phyloP scores from a whole-genome alignment of 2,888 invertebrate species.

The Hypselothyrea guttata region DNA sequence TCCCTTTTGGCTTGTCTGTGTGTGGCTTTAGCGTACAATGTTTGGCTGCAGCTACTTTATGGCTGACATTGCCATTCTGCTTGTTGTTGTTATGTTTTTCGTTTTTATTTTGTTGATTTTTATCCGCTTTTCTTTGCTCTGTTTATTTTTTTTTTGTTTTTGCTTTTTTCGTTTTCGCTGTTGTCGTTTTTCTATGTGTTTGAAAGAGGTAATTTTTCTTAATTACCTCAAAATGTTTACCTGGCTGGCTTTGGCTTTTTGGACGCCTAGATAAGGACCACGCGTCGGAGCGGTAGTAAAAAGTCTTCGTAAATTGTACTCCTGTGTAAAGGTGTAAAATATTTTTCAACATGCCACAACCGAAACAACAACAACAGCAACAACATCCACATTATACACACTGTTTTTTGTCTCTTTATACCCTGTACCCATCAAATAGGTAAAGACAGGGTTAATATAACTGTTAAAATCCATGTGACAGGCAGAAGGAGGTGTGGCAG shows the following conservation, averaged over 20 bases:
- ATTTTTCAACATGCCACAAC: constrained; percentile 49
- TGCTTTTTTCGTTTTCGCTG: constrained; percentile 4
- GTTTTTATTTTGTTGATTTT: constrained; percentile 8
- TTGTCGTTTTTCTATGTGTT: constrained; percentile 21
- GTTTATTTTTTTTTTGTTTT: constrained; percentile 19
- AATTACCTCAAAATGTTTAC: constrained; percentile 76
- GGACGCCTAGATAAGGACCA: constrained; percentile 54
- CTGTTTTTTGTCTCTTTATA: too few species aligned
- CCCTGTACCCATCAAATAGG: too few species aligned
- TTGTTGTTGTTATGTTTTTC: constrained; percentile 41
- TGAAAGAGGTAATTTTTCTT: constrained; percentile 74
- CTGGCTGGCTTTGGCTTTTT: constrained; percentile 57
- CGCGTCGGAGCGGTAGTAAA: constrained; percentile 51
- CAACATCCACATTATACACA: neutral
- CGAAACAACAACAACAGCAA: neutral
- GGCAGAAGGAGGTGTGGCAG: too few species aligned
- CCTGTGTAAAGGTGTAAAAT: constrained; percentile 72
- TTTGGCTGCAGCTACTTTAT: constrained; percentile 57
- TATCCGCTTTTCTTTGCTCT: constrained; percentile 13
- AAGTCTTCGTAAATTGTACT: constrained; percentile 54
- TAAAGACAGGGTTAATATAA: too few species aligned
- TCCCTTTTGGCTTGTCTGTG: constrained; percentile 38
- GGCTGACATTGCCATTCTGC: constrained; percentile 29
- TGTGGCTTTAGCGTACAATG: constrained; percentile 24
- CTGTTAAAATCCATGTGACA: too few species aligned